Evolutionary conservation across 2,888 invertebrate genomes (phyloP), one percentile per base, ranked within the genome.

Genomic region (Cerastis leucographa): DNA sequence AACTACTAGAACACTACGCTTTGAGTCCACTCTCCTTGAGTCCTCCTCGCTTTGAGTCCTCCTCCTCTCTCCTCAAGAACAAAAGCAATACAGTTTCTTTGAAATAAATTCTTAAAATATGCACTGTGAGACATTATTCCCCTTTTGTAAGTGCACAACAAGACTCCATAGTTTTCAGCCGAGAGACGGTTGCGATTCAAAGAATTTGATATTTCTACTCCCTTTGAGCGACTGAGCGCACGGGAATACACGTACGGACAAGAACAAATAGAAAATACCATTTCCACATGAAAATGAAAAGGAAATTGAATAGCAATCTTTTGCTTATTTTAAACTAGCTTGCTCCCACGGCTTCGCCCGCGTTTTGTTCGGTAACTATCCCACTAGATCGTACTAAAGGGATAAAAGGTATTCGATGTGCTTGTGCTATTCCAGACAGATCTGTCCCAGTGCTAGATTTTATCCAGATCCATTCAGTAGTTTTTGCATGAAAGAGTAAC

Each of bases 221-320:
- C 35, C 65, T 76, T 77, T 73, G 81, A 78, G 71, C 75, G 69
- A 59, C 54, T 72, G 74, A 76, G 70, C 65, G 71, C 44, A 71
- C 72, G 64, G 69, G 66, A 70, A 73, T 75, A 74, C 82, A 86
- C 79, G 74, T 80, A 81, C 84, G 65, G 49, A 72, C 71, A 76
- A 82, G 76, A 81, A 85, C 76, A 87, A 86, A 88, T 87, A 80
- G 83, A 83, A 88, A 83, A 85, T 85, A 86, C 70, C 64, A 76
- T 85, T 82, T 64, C 68, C 65, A 77, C 69, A 80, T 78, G 72
- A 75, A 78, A 81, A 75, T 80, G 68, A 76, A 84, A 74, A 77
- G 78, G 64, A 76, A 84, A 85, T 85, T 80, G 76, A 87, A 87
- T 78, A 75, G 74, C 78, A 80, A 83, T 78, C 64, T 76, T 83